Base-by-base conservation (phyloP, 1,140 invertebrate genomes). In the Papilio xuthus region DNA sequence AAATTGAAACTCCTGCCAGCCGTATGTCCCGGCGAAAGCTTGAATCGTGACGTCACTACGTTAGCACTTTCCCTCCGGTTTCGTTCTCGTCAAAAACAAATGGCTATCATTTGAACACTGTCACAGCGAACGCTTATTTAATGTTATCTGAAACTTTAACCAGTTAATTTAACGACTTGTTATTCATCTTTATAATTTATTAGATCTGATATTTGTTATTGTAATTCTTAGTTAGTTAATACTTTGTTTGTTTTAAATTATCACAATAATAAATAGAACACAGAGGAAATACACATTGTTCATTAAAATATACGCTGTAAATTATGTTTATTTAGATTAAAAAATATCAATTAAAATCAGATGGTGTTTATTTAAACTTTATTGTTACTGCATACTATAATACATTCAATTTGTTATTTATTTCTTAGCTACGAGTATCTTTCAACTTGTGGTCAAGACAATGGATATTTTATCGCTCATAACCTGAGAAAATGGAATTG, bases 31-130 rank as follows among this genome's bases (percentile, higher is more conserved):
- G 74, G 56, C 69, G 50, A 84, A 72, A 81, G 81, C 81, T 83
- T 78, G 80, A 63, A 83, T 75, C 82, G 83, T 87, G 86, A 85
- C 84, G 80, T 81, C 86, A 84, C 82, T 88, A 83, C 84, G 79
- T 75, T 83, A 78, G 80, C 84, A 87, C 83, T 83, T 84, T 82
- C 84, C 81, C 85, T 76, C 82, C 77, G 85, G 85, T 87, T 88
- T 86, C 85, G 53, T 80, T 82, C 82, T 88, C 81, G 82, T 84
- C 85, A 86, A 84, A 89, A 88, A 89, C 84, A 86, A 88, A 89
- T 84, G 83, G 86, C 86, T 83, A 82, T 81, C 88, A 88, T 88
- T 88, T 85, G 79, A 83, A 74, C 70, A 79, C 53, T 83, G 84
- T 87, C 82, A 86, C 86, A 88, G 85, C 79, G 83, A 85, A 83